Evolutionary conservation across 2,797 vertebrate species (phyloP).

Genomic region (Rousettus madagascariensis): DNA sequence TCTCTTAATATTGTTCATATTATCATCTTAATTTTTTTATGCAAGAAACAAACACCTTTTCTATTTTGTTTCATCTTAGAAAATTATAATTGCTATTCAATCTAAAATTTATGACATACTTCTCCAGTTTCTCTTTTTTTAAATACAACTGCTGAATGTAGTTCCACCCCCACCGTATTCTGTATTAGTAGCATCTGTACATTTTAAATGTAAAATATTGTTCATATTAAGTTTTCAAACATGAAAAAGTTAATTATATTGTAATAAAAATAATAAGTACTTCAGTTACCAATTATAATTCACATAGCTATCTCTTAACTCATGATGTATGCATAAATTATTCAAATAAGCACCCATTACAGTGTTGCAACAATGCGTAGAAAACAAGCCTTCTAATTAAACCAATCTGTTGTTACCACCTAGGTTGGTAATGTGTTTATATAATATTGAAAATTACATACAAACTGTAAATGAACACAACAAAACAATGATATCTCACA

Average conservation of each 20-base stretch:
- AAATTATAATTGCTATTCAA: background rate
- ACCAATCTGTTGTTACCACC: background rate
- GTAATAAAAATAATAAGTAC: background rate
- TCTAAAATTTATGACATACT: background rate
- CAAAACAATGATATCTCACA: background rate
- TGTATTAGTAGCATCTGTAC: background rate
- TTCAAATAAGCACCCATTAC: background rate
- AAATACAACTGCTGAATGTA: background rate
- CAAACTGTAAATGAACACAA: background rate
- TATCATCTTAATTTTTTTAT: background rate
- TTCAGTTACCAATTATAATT: conserved; percentile 10
- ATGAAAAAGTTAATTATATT: conserved; percentile 20
- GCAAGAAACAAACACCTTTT: background rate
- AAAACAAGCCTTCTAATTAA: background rate
- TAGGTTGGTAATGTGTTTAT: background rate
- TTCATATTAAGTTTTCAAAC: background rate
- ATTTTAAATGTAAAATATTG: background rate
- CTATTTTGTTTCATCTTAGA: background rate
- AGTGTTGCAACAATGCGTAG: background rate
- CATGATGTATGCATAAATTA: background rate
- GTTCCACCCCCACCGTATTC: background rate
- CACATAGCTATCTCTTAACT: background rate
- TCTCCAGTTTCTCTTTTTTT: background rate
- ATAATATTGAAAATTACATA: background rate
- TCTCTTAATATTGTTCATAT: background rate